A percentile compares a stretch with the other conserved stretches of the same genome.
Evolutionary conservation across 1,140 invertebrate genomes (phyloP).

Genomic region (Dendrolimus punctatus): DNA sequence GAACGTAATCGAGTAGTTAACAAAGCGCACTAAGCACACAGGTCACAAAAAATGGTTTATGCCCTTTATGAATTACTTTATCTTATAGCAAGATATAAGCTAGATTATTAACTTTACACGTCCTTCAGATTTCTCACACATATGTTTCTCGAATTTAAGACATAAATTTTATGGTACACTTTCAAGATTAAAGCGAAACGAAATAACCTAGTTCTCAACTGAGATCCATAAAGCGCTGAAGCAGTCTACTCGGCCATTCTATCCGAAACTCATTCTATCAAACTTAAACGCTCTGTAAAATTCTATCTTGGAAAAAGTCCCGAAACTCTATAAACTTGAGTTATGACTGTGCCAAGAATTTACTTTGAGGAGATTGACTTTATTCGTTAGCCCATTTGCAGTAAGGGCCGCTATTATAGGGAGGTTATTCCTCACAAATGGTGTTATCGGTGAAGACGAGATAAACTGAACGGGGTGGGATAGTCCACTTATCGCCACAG

Average conservation of each 20-base stretch:
- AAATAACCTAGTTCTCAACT: no score
- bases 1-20: no score
- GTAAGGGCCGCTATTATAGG: constrained; percentile 37
- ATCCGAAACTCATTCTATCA: constrained; percentile 8
- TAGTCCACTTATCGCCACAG: constrained; percentile 14
- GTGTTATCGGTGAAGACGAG: constrained; percentile 23
- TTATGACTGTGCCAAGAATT: constrained; percentile 52
- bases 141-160: no score
- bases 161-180: no score
- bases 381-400: constrained; percentile 45
- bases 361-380: constrained; percentile 48
- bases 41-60: no score
- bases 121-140: no score
- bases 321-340: constrained; percentile 59
- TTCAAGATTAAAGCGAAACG: no score
- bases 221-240: no score
- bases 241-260: background rate
- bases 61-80: no score
- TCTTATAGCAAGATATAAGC: no score
- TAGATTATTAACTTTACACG: no score
- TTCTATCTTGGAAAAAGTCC: constrained; percentile 35
- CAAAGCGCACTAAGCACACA: no score
- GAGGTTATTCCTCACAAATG: constrained; percentile 29
- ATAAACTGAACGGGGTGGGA: constrained; percentile 14
- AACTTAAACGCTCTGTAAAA: constrained; percentile 22